Conservation (phyloP, 2,797 vertebrate species). For the Helostoma temminkii region DNA sequence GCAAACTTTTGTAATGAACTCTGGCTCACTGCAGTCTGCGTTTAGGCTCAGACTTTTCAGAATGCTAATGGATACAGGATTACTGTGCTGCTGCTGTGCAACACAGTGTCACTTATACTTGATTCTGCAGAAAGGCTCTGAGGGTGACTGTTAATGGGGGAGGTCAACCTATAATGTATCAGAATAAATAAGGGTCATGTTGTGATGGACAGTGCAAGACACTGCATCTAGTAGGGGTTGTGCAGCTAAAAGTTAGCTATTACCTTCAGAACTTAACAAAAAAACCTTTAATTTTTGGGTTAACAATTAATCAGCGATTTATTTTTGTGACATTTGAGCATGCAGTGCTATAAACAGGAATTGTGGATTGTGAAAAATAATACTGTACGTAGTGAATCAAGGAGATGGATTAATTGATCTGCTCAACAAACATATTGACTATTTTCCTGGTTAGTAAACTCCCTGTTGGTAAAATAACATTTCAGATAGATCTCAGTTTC, state of each 20-base stretch:
- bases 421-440: too few relatives aligned
- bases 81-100: neutral
- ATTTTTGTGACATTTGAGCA: too few relatives aligned
- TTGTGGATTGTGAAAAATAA: too few relatives aligned
- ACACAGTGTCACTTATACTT: constrained; percentile 18
- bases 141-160: neutral
- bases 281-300: too few relatives aligned
- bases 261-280: too few relatives aligned
- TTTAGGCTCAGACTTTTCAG: neutral
- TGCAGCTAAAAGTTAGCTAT: neutral
- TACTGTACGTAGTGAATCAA: too few relatives aligned
- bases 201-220: neutral
- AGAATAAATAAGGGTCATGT: neutral
- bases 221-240: neutral
- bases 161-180: neutral
- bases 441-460: too few relatives aligned
- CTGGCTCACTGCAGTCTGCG: neutral
- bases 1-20: constrained; percentile 6
- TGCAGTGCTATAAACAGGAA: too few relatives aligned
- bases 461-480: too few relatives aligned
- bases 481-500: too few relatives aligned
- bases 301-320: too few relatives aligned
- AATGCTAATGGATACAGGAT: constrained; percentile 1
- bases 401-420: too few relatives aligned
- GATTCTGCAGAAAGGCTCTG: constrained; percentile 5